These are phyloP conservation scores for Apis laboriosa DNA, from an alignment of 1,140 invertebrate genomes.

Conservation along the genomic window DNA sequence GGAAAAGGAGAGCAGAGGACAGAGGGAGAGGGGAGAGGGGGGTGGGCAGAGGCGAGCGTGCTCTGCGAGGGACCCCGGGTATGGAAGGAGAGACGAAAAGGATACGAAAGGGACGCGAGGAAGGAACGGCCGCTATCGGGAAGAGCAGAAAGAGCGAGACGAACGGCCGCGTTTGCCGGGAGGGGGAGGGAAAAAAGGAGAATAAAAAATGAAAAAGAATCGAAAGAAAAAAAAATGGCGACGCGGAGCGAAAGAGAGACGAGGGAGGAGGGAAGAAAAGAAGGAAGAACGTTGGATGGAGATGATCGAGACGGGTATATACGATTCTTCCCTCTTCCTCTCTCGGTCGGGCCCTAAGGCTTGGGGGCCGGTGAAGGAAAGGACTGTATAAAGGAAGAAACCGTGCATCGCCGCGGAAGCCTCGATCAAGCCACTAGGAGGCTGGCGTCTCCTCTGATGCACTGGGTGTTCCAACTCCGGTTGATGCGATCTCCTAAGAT, in stretches of 20 bases:
- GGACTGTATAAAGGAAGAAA: slow-evolving; percentile 67
- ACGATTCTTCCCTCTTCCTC: not conserved
- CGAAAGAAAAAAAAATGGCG: too few species aligned
- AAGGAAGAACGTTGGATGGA: slow-evolving; percentile 6
- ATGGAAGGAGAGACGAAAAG: slow-evolving; percentile 14
- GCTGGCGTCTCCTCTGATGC: slow-evolving; percentile 59
- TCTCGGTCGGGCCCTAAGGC: slow-evolving; percentile 52
- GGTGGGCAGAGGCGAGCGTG: slow-evolving; percentile 18
- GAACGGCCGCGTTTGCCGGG: not conserved
- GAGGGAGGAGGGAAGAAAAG: not conserved
- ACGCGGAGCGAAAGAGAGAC: not conserved
- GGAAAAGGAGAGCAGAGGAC: slow-evolving; percentile 69
- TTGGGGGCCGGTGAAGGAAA: slow-evolving; percentile 57
- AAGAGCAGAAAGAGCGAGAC: slow-evolving; percentile 22
- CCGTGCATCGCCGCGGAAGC: slow-evolving; percentile 65
- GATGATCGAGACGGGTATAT: not conserved
- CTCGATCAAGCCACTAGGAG: slow-evolving; percentile 60
- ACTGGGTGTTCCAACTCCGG: slow-evolving; percentile 55
- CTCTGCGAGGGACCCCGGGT: not conserved
- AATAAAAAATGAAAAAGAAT: not conserved
- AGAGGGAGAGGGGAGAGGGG: slow-evolving; percentile 26
- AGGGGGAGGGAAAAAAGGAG: not conserved
- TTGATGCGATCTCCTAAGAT: slow-evolving; percentile 46
- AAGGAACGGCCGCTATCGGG: slow-evolving; percentile 19
- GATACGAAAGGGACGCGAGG: slow-evolving; percentile 18